These are phyloP conservation scores for Halcyon smyrnensis DNA, from an alignment of 2,797 vertebrate species.

Conservation along the genomic window DNA sequence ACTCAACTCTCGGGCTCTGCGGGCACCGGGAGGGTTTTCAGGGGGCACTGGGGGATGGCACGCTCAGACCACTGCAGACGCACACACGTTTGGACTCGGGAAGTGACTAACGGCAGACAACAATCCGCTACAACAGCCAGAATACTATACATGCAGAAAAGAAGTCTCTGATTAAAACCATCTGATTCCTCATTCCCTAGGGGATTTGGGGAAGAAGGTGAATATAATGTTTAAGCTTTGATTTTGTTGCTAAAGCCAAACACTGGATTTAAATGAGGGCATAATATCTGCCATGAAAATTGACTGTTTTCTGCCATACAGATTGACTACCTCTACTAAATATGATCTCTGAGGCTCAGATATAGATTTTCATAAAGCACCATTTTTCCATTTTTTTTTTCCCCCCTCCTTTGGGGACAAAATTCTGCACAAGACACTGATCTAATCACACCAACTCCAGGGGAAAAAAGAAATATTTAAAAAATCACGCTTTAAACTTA, in stretches of 20 bases:
- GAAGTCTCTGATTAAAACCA: background rate
- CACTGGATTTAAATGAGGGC: background rate
- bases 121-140: background rate
- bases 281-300: background rate
- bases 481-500: background rate
- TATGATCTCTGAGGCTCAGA: background rate
- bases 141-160: background rate
- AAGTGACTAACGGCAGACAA: background rate
- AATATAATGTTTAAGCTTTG: background rate
- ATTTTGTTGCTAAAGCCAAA: background rate
- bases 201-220: background rate
- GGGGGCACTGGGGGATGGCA: too few relatives aligned
- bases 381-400: background rate
- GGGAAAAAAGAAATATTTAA: background rate
- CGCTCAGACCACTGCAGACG: background rate
- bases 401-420: background rate
- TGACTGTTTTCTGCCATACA: background rate
- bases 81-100: too few relatives aligned
- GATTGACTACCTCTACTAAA: background rate
- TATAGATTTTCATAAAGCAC: slow-evolving; percentile 24
- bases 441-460: background rate
- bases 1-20: too few relatives aligned
- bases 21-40: too few relatives aligned
- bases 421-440: background rate
- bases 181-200: background rate